Base-by-base conservation (phyloP, 1,140 invertebrate genomes). In the Saccostrea cuccullata region DNA sequence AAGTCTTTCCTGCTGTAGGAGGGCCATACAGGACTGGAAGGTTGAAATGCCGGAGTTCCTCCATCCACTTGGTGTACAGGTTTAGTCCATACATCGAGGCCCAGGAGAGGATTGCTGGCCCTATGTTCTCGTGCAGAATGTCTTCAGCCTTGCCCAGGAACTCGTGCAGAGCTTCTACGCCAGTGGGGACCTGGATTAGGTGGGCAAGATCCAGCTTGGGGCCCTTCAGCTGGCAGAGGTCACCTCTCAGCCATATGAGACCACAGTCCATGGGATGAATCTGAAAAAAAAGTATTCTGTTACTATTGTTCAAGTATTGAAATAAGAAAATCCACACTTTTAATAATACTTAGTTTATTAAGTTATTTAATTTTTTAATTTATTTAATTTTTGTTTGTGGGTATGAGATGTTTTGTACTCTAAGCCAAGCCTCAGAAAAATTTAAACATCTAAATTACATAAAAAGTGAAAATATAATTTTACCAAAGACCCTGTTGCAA, bases 31-130 rank as follows among this genome's bases (percentile, higher is more conserved):
- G 36, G 26, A 87, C 30, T 58, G 70, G 86, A 13, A 87, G 17
- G 70, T 82, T 87, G 85, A 73, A 86, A 13, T 86, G 26, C 3
- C 64, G 36, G 4, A 73, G 17, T 5, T 40, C 30, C 11, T 36
- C 36, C 9, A 86, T 55, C 36, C 26, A n/a, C 64, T 55, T 47
- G 1, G 5, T 3, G 36, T 86, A 86, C 6, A 17, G 13, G 47
- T 86, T 56, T 0, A 47, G 23, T 11, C 85, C 64, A 55, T 86
- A 86, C 20, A 36, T 36, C 11, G 47, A 17, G 11, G 47, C 56
- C 67, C 86, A 86, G 55, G 86, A 67, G 0, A 86, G 13, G 13
- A 86, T 26, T 8, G 86, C 86, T 82, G 73, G 70, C n/a, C 70
- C 86, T 30, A 86, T n/a, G 67, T 82, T 86, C 1, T 70, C 55